Evolutionary conservation across 2,888 invertebrate genomes (phyloP), one percentile per base, ranked within the genome.

Genomic region (Ophion costatus): DNA sequence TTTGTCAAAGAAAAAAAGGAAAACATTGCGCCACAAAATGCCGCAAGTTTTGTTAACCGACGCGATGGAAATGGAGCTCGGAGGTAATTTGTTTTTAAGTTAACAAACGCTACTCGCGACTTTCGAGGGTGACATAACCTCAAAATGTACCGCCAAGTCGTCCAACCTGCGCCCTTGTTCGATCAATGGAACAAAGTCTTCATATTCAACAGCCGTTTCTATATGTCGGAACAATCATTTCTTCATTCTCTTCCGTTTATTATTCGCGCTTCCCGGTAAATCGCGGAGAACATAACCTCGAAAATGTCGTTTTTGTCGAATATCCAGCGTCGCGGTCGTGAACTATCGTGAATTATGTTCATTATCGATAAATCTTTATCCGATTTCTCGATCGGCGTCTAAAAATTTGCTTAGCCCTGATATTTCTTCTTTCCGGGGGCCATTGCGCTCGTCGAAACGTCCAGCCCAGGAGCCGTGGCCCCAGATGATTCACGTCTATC

Each of bases 401-500:
- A 20, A 57, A 22, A 42, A 51, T 71, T 66, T 64, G 17, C 17
- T 51, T 57, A 4, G 51, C 17, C 17, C 17, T 51, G 51, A 51
- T 51, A 17, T 17, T 51, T 24, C 51, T 45, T 61, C 64, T 45
- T 24, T 74, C 66, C 20, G 17, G 38, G 64, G 33, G 14, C 24
- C 4, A 56, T 76, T 22, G 17, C 29, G 64, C 11, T 59, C 51
- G 75, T 33, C 29, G 17, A 42, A 79, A 92, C 89, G 94, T 92
- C 75, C 94, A 97, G 97, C 97, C 1, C 96, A 96, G 93, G 98
- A 98, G 92, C 97, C 97, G 87, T 98, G 98, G 98, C 98, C 98
- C 0, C 96, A 97, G 89, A 97, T 98, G 94, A 98, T 98, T 4
- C 96, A 96, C 87, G 93, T 99, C 22, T 98, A 96, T 93, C 98